These are phyloP conservation scores for Anolis apletophallus DNA, from an alignment of 2,797 vertebrate genomes.

Conservation along the genomic window DNA sequence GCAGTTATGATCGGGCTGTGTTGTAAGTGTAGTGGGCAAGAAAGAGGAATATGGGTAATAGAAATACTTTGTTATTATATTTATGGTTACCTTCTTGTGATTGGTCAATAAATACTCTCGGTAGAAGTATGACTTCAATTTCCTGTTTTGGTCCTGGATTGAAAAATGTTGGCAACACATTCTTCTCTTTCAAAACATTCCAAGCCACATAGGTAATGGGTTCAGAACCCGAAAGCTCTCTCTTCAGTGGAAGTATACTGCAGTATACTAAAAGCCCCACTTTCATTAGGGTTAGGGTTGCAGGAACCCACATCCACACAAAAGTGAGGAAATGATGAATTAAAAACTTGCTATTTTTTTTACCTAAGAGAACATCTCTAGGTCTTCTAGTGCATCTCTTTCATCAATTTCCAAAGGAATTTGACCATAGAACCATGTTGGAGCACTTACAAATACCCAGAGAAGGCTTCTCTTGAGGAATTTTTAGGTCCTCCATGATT, in stretches of 20 bases:
- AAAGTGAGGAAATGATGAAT: too few relatives aligned
- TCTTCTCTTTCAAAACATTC: constrained; percentile 58
- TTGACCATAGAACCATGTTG: too few relatives aligned
- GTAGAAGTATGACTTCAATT: constrained; percentile 63
- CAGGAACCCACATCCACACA: too few relatives aligned
- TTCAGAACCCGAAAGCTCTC: constrained; percentile 51
- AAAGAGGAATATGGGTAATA: constrained; percentile 41
- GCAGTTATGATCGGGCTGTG: constrained; percentile 51
- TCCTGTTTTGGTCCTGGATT: constrained; percentile 55
- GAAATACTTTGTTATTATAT: constrained; percentile 55
- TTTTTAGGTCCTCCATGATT: too few relatives aligned
- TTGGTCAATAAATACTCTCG: constrained; percentile 68
- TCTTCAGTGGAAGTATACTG: constrained; percentile 28
- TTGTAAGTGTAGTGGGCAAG: constrained; percentile 32
- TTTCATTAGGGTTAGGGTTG: too few relatives aligned
- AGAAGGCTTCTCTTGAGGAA: too few relatives aligned
- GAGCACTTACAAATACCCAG: too few relatives aligned
- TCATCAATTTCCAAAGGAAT: too few relatives aligned
- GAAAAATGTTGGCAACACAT: constrained; percentile 53
- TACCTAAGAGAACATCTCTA: too few relatives aligned
- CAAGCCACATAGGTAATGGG: constrained; percentile 14
- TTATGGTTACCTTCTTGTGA: constrained; percentile 63
- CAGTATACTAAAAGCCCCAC: too few relatives aligned
- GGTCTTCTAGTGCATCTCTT: too few relatives aligned
- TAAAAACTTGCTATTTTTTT: too few relatives aligned